Evolutionary conservation across 2,888 invertebrate species (phyloP).

Genomic region (Melanostoma scalare): DNA sequence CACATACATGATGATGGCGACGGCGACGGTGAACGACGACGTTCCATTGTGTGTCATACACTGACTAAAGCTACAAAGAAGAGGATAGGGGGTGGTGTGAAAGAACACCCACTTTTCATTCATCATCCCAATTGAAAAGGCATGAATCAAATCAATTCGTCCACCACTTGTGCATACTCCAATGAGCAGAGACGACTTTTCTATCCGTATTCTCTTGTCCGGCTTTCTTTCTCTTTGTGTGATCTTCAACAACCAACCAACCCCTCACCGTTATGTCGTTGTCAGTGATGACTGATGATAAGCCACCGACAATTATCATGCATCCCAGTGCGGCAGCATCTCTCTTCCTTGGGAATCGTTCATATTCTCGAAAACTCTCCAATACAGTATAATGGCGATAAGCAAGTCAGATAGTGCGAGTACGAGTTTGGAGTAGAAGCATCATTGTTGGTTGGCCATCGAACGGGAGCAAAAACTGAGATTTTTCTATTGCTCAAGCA

Average conservation of each 20-base stretch:
- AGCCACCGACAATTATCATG: conserved; percentile 60
- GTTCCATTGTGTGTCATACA: conserved; percentile 18
- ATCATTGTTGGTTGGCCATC: conserved; percentile 46
- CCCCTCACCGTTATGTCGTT: conserved; percentile 24
- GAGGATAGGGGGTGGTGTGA: not conserved
- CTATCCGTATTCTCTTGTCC: conserved; percentile 37
- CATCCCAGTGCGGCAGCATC: conserved; percentile 30
- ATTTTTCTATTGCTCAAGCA: conserved; percentile 58
- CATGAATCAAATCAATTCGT: conserved; percentile 70
- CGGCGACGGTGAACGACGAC: not conserved
- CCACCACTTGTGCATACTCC: conserved; percentile 47
- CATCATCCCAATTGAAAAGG: conserved; percentile 56
- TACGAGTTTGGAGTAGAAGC: conserved; percentile 13
- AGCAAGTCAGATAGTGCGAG: conserved; percentile 62
- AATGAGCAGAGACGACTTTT: conserved; percentile 6
- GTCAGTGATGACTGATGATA: conserved; percentile 45
- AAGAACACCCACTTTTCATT: conserved; percentile 39
- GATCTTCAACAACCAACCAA: conserved; percentile 61
- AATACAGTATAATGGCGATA: conserved; percentile 49
- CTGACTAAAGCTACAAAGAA: conserved; percentile 5
- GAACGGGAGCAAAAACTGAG: conserved; percentile 51
- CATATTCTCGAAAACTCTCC: conserved; percentile 40
- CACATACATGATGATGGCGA: not conserved
- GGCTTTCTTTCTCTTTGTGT: conserved; percentile 53
- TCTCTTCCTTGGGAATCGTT: conserved; percentile 42